These are phyloP conservation scores for Eulemur macaco DNA, from an alignment of 2,113 vertebrate genomes.

Conservation along the genomic window DNA sequence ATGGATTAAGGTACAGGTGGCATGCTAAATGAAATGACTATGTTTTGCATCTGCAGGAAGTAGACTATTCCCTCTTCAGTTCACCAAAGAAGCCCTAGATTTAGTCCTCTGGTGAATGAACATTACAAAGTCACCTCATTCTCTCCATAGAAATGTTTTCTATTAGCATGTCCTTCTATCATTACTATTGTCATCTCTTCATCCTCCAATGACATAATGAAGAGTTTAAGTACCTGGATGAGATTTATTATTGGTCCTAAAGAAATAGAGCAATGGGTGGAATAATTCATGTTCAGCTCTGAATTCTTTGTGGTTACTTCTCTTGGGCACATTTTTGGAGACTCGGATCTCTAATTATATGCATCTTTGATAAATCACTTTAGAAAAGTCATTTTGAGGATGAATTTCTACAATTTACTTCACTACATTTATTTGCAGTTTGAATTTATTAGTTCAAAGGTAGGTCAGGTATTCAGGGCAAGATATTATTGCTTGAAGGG, in stretches of 20 bases:
- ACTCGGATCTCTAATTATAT: slow-evolving; percentile 37
- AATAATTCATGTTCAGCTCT: neutral
- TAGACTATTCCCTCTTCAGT: neutral
- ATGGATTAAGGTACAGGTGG: neutral
- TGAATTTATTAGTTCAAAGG: slow-evolving; percentile 53
- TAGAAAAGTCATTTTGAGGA: slow-evolving; percentile 46
- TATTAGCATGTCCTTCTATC: neutral
- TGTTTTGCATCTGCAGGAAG: neutral
- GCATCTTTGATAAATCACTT: slow-evolving; percentile 3
- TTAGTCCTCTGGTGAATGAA: neutral
- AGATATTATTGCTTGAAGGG: slow-evolving; percentile 37
- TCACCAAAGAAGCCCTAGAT: neutral
- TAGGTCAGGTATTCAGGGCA: slow-evolving; percentile 9
- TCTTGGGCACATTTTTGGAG: neutral
- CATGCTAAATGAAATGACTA: neutral
- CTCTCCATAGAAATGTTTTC: slow-evolving; percentile 3
- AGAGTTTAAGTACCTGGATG: neutral
- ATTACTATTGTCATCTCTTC: neutral
- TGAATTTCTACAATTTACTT: slow-evolving; percentile 39
- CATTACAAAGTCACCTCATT: neutral
- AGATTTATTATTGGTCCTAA: neutral
- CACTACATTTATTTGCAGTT: slow-evolving; percentile 32
- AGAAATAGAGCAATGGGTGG: neutral
- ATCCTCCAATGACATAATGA: slow-evolving; percentile 18
- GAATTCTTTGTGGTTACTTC: neutral